Conservation (phyloP, 53 echinoderm and acorn worm genomes). For the Stichopus horrens region DNA sequence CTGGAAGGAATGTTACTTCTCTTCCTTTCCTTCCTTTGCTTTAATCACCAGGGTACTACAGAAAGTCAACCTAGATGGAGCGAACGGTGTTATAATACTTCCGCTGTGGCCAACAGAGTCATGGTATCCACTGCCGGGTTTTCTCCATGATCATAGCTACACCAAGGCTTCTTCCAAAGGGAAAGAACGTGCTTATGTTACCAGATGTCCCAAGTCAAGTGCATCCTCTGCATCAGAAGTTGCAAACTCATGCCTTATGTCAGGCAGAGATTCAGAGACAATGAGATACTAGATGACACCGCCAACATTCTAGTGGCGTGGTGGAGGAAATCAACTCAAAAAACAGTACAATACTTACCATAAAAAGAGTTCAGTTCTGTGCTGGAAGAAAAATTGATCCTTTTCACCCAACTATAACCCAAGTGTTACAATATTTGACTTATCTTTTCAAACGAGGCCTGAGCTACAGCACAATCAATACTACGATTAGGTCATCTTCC, state of each 20-base stretch:
- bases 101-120: conserved; percentile 36
- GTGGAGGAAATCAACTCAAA: conserved; percentile 14
- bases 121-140: neutral
- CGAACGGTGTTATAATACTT: neutral
- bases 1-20: conserved; percentile 57
- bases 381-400: conserved; percentile 19
- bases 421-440: conserved; percentile 7
- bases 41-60: conserved; percentile 38
- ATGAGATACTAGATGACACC: conserved; percentile 4
- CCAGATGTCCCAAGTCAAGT: too few relatives aligned
- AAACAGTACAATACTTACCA: conserved; percentile 32
- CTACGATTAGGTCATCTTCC: neutral
- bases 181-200: neutral
- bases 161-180: too few relatives aligned
- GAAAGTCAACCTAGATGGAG: conserved; percentile 12
- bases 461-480: conserved; percentile 10
- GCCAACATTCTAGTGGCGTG: neutral
- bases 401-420: neutral
- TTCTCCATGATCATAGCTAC: neutral
- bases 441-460: conserved; percentile 9
- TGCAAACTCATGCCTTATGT: neutral
- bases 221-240: too few relatives aligned
- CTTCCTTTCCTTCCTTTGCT: conserved; percentile 49
- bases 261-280: neutral
- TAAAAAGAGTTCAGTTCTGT: neutral